phyloP scores from a whole-genome alignment of 2,797 vertebrate genomes.

The Trachurus trachurus region DNA sequence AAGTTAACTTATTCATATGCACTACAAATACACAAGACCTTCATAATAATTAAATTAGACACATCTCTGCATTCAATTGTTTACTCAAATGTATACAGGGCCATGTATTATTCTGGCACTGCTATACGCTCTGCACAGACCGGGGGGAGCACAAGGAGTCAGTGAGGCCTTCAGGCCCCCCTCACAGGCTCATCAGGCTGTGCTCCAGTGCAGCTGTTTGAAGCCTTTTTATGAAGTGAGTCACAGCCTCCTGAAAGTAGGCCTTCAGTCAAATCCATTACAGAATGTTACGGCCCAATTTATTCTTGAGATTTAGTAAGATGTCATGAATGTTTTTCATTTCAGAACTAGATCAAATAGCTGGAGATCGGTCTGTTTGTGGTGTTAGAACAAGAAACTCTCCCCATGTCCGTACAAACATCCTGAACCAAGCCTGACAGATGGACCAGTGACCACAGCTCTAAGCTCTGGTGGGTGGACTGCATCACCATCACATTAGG shows the following conservation, averaged over 20 bases:
- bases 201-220: background rate
- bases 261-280: no score
- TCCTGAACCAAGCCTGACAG: slow-evolving; percentile 59
- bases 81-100: background rate
- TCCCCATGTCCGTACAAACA: slow-evolving; percentile 24
- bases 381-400: slow-evolving; percentile 13
- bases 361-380: background rate
- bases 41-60: no score
- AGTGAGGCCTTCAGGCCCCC: background rate
- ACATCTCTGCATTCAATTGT: background rate
- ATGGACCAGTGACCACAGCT: slow-evolving; percentile 67
- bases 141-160: background rate
- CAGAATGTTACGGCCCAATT: background rate
- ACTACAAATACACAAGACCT: background rate
- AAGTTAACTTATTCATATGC: background rate
- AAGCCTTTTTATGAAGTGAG: background rate
- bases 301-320: background rate
- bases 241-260: background rate
- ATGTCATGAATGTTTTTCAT: background rate
- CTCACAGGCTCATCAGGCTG: background rate
- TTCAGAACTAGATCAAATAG: background rate
- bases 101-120: background rate
- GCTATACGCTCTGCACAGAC: background rate
- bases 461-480: slow-evolving; percentile 76
- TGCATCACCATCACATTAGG: slow-evolving; percentile 73